phyloP scores from a whole-genome alignment of 2,113 vertebrate species.

The Platichthys flesus region DNA sequence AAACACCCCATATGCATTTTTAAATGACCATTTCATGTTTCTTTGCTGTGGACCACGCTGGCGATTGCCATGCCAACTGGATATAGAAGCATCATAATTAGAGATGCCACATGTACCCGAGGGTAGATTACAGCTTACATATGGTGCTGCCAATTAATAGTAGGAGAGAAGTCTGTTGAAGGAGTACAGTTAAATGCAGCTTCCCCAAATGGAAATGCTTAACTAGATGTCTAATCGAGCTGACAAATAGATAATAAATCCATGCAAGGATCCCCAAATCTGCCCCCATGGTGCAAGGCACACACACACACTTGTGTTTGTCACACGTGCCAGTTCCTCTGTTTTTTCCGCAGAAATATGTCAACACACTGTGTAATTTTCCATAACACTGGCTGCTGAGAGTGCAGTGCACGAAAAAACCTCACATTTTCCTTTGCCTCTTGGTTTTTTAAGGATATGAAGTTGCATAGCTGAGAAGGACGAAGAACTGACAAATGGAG shows the following conservation, averaged over 20 bases:
- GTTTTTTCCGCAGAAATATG: slow-evolving; percentile 31
- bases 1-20: slow-evolving; percentile 22
- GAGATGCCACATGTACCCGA: background rate
- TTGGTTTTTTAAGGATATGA: slow-evolving; percentile 44
- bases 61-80: slow-evolving; percentile 11
- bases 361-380: slow-evolving; percentile 26
- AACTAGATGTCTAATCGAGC: slow-evolving; percentile 4
- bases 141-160: slow-evolving; percentile 22
- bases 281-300: background rate
- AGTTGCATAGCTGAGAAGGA: slow-evolving; percentile 26
- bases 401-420: slow-evolving; percentile 2
- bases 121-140: slow-evolving; percentile 38
- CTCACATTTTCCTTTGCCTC: slow-evolving; percentile 40
- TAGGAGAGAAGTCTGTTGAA: background rate
- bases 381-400: slow-evolving; percentile 30
- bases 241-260: slow-evolving; percentile 2
- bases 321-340: slow-evolving; percentile 17
- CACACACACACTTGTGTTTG: background rate
- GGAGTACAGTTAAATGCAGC: background rate
- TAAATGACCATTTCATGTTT: slow-evolving; percentile 7
- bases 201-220: slow-evolving; percentile 1
- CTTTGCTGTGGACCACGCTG: slow-evolving; percentile 1
- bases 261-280: background rate
- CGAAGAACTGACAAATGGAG: slow-evolving; percentile 22
- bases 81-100: slow-evolving; percentile 24